Evolutionary conservation across 2,888 invertebrate species (phyloP), one percentile per base, ranked within the genome.

Genomic region (Rhorus exstirpatorius): DNA sequence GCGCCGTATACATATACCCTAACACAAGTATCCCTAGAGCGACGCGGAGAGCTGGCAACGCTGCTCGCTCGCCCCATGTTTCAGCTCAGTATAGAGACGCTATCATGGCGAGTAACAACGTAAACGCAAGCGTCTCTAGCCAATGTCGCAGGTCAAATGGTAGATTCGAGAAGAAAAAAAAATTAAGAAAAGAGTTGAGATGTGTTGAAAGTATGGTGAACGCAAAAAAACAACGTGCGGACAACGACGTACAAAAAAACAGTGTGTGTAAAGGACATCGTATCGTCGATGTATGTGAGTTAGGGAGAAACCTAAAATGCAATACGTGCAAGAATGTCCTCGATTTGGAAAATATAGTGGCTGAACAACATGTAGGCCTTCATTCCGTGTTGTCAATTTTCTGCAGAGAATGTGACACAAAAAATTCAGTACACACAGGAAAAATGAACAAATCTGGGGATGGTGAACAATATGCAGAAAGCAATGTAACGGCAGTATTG

Each of bases 251-350:
- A 55, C 12, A 14, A 58, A 58, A 58, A 35, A 58, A 2, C 6
- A 58, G 35, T 31, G 24, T 58, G 3, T 26, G 26, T 31, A 14
- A 3, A 3, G 58, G 24, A 19, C 26, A 31, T 4, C 26, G 24
- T 31, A n/a, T 58, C 26, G 58, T 24, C 35, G 4, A 58, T 14
- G 1, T 58, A 19, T 26, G 4, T n/a, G 58, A 58, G 35, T 35
- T 58, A 3, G 58, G 6, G 21, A 58, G 17, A 58, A 58, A 58
- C 17, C 19, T 58, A 14, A 58, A 58, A 58, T 58, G 58, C 58
- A 58, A 21, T n/a, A 58, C n/a, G 14, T 58, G 58, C 7, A 58
- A 58, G 14, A 7, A 19, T 19, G 58, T 8, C 35, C 2, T 58
- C 26, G 35, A 35, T 58, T 19, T 58, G 24, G 58, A 21, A 58